A percentile compares a stretch with the other conserved stretches of the same genome.
Conservation (phyloP, 2,797 vertebrate genomes). For the Sebastes cheni region DNA sequence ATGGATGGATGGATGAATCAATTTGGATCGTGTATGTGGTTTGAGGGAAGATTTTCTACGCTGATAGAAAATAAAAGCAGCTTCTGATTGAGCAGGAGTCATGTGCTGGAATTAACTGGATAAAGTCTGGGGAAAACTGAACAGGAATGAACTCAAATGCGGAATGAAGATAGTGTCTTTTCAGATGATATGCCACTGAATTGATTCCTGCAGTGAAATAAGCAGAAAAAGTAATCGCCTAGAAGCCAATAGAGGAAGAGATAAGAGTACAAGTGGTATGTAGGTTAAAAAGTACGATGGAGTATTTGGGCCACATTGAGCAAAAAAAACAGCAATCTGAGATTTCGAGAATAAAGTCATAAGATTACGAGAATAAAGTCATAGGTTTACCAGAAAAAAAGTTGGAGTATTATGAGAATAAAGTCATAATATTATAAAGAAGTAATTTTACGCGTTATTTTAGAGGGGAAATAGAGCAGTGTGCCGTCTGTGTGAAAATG, state of each 20-base stretch:
- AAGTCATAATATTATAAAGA: too few species aligned
- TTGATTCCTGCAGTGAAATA: neutral
- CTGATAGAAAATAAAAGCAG: neutral
- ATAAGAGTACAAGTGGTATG: neutral
- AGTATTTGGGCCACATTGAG: too few species aligned
- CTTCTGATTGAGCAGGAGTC: conserved; percentile 7
- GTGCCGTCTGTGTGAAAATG: too few species aligned
- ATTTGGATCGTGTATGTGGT: neutral
- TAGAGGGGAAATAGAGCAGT: too few species aligned
- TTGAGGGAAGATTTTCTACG: neutral
- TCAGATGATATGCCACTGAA: neutral
- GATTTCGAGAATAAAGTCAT: too few species aligned
- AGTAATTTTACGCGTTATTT: too few species aligned
- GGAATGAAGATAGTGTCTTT: neutral
- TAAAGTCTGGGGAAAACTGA: too few species aligned
- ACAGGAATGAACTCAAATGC: neutral
- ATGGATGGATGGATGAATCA: fast-evolving
- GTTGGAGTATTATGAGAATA: too few species aligned
- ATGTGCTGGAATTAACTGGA: neutral
- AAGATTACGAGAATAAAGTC: too few species aligned
- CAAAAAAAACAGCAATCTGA: too few species aligned
- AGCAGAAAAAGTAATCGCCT: neutral
- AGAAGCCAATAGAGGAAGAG: neutral
- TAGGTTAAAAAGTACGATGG: neutral
- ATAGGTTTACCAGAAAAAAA: too few species aligned